Evolutionary conservation across 2,888 invertebrate species (phyloP), one percentile per base, ranked within the genome.

Genomic region (Scelioninae gen. 2): DNA sequence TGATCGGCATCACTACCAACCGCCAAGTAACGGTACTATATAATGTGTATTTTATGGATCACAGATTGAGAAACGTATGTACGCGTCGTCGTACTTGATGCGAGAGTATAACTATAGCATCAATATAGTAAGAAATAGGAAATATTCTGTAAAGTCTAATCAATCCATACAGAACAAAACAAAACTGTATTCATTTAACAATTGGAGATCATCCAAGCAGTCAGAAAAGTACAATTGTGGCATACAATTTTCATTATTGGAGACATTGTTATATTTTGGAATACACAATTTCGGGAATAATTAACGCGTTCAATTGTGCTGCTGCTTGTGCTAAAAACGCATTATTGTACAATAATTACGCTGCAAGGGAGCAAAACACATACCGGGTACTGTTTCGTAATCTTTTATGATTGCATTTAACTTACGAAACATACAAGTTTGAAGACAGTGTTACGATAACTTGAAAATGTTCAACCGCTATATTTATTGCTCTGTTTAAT

Each of bases 61-160:
- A 57, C 28, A 57, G 41, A 57, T 43, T 13, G 2, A 45, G 57
- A 57, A n/a, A n/a, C n/a, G n/a, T 43, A 43, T 19, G 43, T 57
- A 16, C 41, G 57, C 57, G 57, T 57, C 45, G 57, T 57, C 57
- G 57, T 57, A 45, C 2, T 57, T 18, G 25, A 45, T 45, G 19
- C 57, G 3, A 31, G 10, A 41, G 55, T 15, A 19, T 41, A 33
- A 15, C 43, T n/a, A n/a, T n/a, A n/a, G n/a, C n/a, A n/a, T n/a
- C n/a, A n/a, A n/a, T n/a, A n/a, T n/a, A n/a, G n/a, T n/a, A n/a
- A 18, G 5, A 33, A 58, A 43, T 31, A 19, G 35, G 25, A 46
- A 46, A 45, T 57, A 43, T 57, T 46, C 31, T 22, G 6, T 7
- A 31, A 35, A 58, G 33, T 33, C 18, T 33, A 35, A 18, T 45